phyloP scores from a whole-genome alignment of 2,113 vertebrate genomes.

The Phylloscopus trochiloides region DNA sequence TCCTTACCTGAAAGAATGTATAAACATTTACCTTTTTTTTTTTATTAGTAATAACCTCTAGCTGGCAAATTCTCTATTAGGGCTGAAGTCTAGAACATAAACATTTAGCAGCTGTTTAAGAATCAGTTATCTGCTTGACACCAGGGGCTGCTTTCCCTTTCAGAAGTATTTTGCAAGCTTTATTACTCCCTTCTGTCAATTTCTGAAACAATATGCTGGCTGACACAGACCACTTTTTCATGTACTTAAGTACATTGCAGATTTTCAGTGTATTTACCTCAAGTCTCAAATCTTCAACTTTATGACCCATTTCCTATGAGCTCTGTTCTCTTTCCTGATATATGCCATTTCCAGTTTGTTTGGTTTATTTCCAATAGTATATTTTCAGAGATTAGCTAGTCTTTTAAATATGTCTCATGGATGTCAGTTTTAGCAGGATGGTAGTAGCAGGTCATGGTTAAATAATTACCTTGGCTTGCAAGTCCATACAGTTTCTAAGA shows the following conservation, averaged over 20 bases:
- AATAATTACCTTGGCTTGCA: not conserved
- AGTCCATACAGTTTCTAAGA: not conserved
- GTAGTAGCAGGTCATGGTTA: not conserved
- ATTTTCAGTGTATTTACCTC: not conserved
- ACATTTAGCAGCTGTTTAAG: constrained; percentile 20
- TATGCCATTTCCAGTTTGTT: not conserved
- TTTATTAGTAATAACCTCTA: not conserved
- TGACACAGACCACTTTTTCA: constrained; percentile 27
- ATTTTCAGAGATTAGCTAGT: not conserved
- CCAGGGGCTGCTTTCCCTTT: not conserved
- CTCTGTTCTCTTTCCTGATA: not conserved
- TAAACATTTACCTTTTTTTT: not conserved
- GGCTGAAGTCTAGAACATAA: not conserved
- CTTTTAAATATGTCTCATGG: not conserved
- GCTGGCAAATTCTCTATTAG: not conserved
- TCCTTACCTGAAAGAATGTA: not conserved
- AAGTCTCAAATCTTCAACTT: not conserved
- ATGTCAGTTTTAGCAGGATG: not conserved
- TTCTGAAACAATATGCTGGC: constrained; percentile 3
- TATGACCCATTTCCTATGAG: not conserved
- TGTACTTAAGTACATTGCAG: not conserved
- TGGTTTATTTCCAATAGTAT: not conserved
- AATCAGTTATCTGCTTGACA: not conserved
- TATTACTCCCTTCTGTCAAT: constrained; percentile 18
- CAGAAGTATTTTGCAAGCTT: not conserved